phyloP scores from a whole-genome alignment of 2,888 invertebrate species.

The Watsonalla cultraria region DNA sequence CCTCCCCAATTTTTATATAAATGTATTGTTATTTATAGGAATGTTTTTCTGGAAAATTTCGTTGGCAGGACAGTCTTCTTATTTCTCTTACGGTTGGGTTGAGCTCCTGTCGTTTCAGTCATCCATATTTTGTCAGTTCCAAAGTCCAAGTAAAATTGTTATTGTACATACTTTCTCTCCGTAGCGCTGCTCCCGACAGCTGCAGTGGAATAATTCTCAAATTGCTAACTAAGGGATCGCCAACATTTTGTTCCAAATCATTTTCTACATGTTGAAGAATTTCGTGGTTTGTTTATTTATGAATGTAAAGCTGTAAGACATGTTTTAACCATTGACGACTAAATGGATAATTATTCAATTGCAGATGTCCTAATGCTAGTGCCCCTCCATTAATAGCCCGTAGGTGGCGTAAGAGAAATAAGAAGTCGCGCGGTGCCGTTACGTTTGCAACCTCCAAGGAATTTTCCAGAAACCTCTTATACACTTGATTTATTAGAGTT shows the following conservation, averaged over 20 bases:
- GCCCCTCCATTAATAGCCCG: constrained; percentile 50
- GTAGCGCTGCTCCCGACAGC: constrained; percentile 66
- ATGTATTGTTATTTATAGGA: constrained; percentile 20
- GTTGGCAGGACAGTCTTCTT: constrained; percentile 62
- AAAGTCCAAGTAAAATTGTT: constrained; percentile 27
- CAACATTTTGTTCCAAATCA: constrained; percentile 50
- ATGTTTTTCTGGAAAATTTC: constrained; percentile 69
- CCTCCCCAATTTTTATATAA: constrained; percentile 6
- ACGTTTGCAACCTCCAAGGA: constrained; percentile 50
- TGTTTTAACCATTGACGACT: constrained; percentile 79
- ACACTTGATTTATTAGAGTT: constrained; percentile 55
- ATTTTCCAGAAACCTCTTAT: constrained; percentile 68
- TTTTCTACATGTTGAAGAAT: constrained; percentile 44
- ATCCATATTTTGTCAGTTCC: constrained; percentile 22
- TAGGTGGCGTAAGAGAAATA: constrained; percentile 70
- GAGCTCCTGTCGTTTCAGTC: constrained; percentile 34
- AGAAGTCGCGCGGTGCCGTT: constrained; percentile 39
- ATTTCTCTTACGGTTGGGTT: constrained; percentile 67
- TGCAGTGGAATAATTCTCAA: constrained; percentile 74
- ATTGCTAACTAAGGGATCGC: constrained; percentile 56
- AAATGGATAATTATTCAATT: constrained; percentile 73
- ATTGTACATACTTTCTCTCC: constrained; percentile 60
- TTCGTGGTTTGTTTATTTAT: constrained; percentile 54
- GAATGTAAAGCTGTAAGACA: constrained; percentile 70
- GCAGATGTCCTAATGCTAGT: constrained; percentile 60